phyloP scores from a whole-genome alignment of 2,888 invertebrate species.

The Melieria crassipennis region DNA sequence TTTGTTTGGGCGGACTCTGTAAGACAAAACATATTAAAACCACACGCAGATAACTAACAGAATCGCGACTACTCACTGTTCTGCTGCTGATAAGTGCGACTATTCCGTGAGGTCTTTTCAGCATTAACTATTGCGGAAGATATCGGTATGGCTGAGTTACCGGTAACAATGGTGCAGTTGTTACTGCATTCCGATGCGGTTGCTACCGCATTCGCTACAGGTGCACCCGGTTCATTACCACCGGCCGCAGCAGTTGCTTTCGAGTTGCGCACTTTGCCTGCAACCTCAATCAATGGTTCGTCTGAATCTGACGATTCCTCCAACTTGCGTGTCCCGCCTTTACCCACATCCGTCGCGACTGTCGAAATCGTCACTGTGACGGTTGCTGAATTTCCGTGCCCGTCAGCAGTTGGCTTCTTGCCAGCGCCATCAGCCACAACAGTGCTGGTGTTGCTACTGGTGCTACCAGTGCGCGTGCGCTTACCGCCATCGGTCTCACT shows the following conservation, averaged over 20 bases:
- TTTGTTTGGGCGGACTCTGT: constrained; percentile 1
- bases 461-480: constrained; percentile 40
- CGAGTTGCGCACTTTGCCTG: constrained; percentile 72
- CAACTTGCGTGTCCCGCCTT: constrained; percentile 45
- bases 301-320: constrained; percentile 83
- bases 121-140: not conserved
- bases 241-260: constrained; percentile 45
- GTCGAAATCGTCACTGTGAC: constrained; percentile 52
- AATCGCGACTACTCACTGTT: constrained; percentile 39
- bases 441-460: constrained; percentile 61
- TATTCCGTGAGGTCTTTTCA: constrained; percentile 42
- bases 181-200: not conserved
- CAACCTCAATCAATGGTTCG: constrained; percentile 79
- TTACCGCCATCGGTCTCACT: constrained; percentile 42
- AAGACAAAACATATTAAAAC: constrained; percentile 1
- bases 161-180: too few species aligned
- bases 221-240: not conserved
- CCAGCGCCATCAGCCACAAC: constrained; percentile 14
- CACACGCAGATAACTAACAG: not conserved
- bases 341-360: constrained; percentile 65
- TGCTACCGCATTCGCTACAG: constrained; percentile 10
- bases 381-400: constrained; percentile 25
- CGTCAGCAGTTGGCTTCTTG: constrained; percentile 27
- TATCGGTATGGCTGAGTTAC: too few species aligned
- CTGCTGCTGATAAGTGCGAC: constrained; percentile 41